Evolutionary conservation across 2,888 invertebrate genomes (phyloP), one percentile per base, ranked within the genome.

Genomic region (Lysandra coridon): DNA sequence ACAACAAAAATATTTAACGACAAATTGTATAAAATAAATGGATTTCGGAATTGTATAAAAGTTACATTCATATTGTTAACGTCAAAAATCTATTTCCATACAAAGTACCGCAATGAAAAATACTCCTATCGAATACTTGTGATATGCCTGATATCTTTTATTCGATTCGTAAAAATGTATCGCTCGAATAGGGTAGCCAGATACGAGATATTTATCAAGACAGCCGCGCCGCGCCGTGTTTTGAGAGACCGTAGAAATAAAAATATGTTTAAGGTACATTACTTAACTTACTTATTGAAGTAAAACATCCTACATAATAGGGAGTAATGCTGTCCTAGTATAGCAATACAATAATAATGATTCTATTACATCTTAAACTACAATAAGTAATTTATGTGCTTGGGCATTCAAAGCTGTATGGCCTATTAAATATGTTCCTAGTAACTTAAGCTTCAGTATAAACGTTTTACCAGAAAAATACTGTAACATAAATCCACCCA

Each of bases 101-200:
- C 33, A 57, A 76, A 53, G 33, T 30, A 17, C 14, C 33, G 57
- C 23, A 57, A 17, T 57, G 53, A 3, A 53, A 76, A 33, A 57
- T 12, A 23, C 30, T 75, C 3, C 12, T 33, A 53, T 17, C 30
- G 12, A 53, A 76, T 53, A 76, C 53, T 53, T 75, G 49, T 75
- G 49, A 75, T 75, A 49, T 4, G 23, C 23, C 44, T 10, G 49
- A 44, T 57, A 57, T 76, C 53, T 76, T 57, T 49, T 49, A 75
- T 75, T 74, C 17, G 57, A 44, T 74, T 30, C 37, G 76, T 57
- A 14, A 76, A 76, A 33, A 57, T 33, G 30, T 76, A 57, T 76
- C 33, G 14, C 53, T 53, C 23, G 12, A 44, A 49, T 49, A 30
- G 75, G 49, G 49, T 23, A 23, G 37, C 75, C 44, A 74, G 40